Conservation (phyloP, 2,797 vertebrate species). For the Anabas testudineus region DNA sequence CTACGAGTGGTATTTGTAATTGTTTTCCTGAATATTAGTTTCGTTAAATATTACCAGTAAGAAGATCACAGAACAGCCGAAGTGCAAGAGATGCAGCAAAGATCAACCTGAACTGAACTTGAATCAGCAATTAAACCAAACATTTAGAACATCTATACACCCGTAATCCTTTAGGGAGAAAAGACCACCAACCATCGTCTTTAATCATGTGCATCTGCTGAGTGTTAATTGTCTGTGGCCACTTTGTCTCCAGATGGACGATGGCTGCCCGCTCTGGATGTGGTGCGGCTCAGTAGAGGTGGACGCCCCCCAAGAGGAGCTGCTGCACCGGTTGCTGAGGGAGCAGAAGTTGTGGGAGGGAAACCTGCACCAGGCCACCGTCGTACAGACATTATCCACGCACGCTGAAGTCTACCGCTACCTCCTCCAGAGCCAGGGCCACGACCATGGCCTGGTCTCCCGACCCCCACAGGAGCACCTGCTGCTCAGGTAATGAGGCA, state of each 20-base stretch:
- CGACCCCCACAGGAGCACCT: slow-evolving; percentile 79
- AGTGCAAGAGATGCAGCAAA: no score
- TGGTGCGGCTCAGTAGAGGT: slow-evolving; percentile 79
- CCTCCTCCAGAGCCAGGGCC: slow-evolving; percentile 61
- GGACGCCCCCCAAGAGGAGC: slow-evolving; percentile 76
- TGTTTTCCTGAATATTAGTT: no score
- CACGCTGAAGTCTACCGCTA: slow-evolving; percentile 83
- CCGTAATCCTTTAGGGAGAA: no score
- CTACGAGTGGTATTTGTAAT: no score
- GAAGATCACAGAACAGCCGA: no score
- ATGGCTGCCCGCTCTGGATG: slow-evolving; percentile 76
- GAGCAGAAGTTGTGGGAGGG: slow-evolving; percentile 82
- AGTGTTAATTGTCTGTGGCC: not conserved
- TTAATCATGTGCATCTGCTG: no score
- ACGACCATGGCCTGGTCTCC: slow-evolving; percentile 48
- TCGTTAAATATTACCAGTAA: no score
- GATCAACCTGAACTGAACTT: no score
- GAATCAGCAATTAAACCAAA: no score
- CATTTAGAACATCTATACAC: no score
- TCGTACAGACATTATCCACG: slow-evolving; percentile 80
- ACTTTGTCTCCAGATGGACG: slow-evolving; percentile 74
- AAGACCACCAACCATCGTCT: not conserved
- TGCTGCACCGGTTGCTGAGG: slow-evolving; percentile 81
- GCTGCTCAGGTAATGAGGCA: slow-evolving; percentile 83
- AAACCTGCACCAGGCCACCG: slow-evolving; percentile 67